These are phyloP conservation scores for Syrphus vitripennis DNA, from an alignment of 2,888 invertebrate species.

Conservation along the genomic window DNA sequence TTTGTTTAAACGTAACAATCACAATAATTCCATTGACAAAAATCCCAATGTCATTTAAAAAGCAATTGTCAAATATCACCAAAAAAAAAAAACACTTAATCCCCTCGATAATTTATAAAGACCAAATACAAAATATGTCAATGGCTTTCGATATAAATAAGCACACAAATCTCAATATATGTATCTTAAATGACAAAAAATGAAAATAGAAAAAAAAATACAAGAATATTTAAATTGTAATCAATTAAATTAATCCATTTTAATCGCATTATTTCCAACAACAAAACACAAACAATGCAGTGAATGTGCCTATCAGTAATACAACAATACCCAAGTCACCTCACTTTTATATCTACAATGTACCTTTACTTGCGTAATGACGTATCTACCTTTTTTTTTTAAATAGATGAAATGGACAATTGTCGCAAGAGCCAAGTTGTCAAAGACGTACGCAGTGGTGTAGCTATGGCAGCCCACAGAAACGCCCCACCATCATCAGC, in stretches of 20 bases:
- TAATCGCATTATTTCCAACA: constrained; percentile 63
- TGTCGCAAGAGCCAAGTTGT: constrained; percentile 52
- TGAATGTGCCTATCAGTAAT: constrained; percentile 11
- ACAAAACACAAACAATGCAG: constrained; percentile 26
- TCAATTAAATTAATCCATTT: constrained; percentile 71
- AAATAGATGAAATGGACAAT: constrained; percentile 51
- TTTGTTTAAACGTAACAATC: background rate
- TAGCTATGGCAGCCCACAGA: constrained; percentile 6
- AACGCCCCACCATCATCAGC: constrained; percentile 37
- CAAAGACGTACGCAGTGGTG: constrained; percentile 10
- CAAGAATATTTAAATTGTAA: constrained; percentile 62
- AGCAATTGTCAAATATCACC: constrained; percentile 39
- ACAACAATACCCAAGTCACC: constrained; percentile 21
- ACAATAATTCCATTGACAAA: constrained; percentile 18
- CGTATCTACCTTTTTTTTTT: background rate
- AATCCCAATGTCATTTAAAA: constrained; percentile 38
- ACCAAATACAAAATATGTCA: constrained; percentile 30
- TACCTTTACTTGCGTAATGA: constrained; percentile 57
- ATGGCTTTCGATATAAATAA: constrained; percentile 1
- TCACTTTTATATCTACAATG: background rate
- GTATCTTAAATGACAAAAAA: background rate
- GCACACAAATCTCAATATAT: background rate
- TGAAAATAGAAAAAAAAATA: background rate
- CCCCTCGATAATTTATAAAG: constrained; percentile 15
- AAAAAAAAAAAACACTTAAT: constrained; percentile 20